These are phyloP conservation scores for Hyalella azteca DNA, from an alignment of 2,888 invertebrate species.

Conservation along the genomic window DNA sequence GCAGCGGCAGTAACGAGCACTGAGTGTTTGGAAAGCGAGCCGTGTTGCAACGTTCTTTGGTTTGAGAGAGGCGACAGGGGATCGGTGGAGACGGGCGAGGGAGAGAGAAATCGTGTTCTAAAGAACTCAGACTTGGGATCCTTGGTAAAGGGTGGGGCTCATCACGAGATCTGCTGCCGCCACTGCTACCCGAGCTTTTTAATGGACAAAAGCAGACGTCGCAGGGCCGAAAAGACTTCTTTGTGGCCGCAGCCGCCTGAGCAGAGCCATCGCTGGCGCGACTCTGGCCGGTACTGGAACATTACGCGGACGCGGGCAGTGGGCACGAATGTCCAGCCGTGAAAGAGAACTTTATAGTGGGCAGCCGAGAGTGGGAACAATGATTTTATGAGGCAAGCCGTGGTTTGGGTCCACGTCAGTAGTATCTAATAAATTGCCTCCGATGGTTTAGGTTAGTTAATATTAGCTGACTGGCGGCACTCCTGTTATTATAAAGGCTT, in stretches of 20 bases:
- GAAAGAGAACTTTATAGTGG: conserved; percentile 37
- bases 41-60: conserved; percentile 30
- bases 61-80: conserved; percentile 5
- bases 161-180: conserved; percentile 31
- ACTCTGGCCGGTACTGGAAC: not conserved
- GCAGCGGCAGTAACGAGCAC: conserved; percentile 26
- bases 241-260: not conserved
- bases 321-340: conserved; percentile 27
- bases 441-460: conserved; percentile 34
- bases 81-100: not conserved
- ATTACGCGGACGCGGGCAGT: conserved; percentile 3
- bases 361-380: conserved; percentile 34
- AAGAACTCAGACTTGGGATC: conserved; percentile 30
- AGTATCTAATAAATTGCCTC: conserved; percentile 36
- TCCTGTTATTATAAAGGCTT: conserved; percentile 32
- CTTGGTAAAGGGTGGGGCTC: conserved; percentile 33
- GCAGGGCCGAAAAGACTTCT: not conserved
- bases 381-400: conserved; percentile 33
- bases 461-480: conserved; percentile 31
- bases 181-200: conserved; percentile 13
- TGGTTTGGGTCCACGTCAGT: conserved; percentile 36
- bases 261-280: not conserved
- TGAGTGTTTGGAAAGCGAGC: not conserved
- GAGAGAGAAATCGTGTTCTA: conserved; percentile 30
- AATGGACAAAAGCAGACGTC: not conserved